Evolutionary conservation across 2,888 invertebrate genomes (phyloP).

Genomic region (Zootermopsis nevadensis): DNA sequence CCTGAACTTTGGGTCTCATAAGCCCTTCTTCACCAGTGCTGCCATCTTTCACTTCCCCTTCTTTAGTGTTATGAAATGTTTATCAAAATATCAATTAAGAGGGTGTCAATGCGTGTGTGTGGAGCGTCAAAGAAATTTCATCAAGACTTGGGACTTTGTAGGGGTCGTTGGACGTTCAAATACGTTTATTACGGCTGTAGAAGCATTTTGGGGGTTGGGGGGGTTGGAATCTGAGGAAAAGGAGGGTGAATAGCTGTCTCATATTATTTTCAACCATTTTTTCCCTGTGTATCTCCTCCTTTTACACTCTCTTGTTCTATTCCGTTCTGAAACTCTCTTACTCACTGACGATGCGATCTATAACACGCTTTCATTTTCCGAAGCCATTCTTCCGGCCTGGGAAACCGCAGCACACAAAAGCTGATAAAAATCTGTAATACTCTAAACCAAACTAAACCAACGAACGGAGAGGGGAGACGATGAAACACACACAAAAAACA

Average conservation of each 20-base stretch:
- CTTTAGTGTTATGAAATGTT: conserved; percentile 44
- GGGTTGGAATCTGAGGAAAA: not conserved
- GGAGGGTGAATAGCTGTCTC: conserved; percentile 20
- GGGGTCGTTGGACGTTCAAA: conserved; percentile 22
- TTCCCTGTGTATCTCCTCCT: conserved; percentile 8
- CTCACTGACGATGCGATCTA: conserved; percentile 15
- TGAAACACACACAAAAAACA: conserved; percentile 5
- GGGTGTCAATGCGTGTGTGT: conserved; percentile 41
- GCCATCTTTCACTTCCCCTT: not conserved
- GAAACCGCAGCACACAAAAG: conserved; percentile 30
- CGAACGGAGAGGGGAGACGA: not conserved
- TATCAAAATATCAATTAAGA: conserved; percentile 51
- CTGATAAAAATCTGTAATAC: conserved; percentile 42
- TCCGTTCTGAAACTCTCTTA: not conserved
- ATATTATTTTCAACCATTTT: conserved; percentile 32
- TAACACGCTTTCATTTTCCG: conserved; percentile 31
- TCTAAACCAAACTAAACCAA: conserved; percentile 43
- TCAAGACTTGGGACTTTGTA: conserved; percentile 32
- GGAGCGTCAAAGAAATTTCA: conserved; percentile 46
- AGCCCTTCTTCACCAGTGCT: not conserved
- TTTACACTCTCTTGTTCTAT: conserved; percentile 14
- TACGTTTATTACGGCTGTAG: conserved; percentile 31
- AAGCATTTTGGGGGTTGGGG: conserved; percentile 10
- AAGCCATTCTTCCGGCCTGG: conserved; percentile 22
- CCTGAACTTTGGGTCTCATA: not conserved